Evolutionary conservation across 2,888 invertebrate species (phyloP).

Genomic region (Pseudococcus longispinus): DNA sequence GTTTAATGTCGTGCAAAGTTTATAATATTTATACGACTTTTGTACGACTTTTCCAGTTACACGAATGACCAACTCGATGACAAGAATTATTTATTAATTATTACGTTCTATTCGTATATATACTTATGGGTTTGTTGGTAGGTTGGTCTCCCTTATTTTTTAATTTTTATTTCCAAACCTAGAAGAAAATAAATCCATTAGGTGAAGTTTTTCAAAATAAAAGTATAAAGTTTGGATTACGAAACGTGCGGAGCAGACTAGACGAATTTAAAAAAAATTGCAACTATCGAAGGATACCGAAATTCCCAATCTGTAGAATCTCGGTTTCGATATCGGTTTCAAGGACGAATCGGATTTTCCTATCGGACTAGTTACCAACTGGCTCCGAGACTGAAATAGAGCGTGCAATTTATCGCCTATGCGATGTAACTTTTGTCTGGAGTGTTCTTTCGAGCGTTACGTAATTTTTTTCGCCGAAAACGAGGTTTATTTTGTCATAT

Average conservation of each 20-base stretch:
- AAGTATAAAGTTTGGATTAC: neutral
- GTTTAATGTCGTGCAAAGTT: slow-evolving; percentile 17
- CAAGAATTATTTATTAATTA: slow-evolving; percentile 24
- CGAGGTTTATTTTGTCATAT: neutral
- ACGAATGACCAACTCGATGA: slow-evolving; percentile 20
- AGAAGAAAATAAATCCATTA: neutral
- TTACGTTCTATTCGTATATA: neutral
- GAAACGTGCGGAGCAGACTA: neutral
- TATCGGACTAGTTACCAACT: neutral
- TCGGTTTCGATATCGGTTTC: neutral
- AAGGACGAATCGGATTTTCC: neutral
- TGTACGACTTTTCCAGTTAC: slow-evolving; percentile 22
- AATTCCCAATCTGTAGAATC: neutral
- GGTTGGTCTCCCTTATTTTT: neutral
- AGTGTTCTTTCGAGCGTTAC: neutral
- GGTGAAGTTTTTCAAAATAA: neutral
- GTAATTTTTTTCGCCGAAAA: neutral
- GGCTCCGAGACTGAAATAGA: neutral
- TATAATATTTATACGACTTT: slow-evolving; percentile 34
- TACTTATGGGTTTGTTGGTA: neutral
- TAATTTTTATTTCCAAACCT: neutral
- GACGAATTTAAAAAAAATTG: neutral
- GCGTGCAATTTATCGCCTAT: neutral
- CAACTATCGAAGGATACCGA: neutral
- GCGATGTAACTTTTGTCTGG: neutral